phyloP scores from a whole-genome alignment of 2,797 vertebrate species.

The Argya squamiceps region DNA sequence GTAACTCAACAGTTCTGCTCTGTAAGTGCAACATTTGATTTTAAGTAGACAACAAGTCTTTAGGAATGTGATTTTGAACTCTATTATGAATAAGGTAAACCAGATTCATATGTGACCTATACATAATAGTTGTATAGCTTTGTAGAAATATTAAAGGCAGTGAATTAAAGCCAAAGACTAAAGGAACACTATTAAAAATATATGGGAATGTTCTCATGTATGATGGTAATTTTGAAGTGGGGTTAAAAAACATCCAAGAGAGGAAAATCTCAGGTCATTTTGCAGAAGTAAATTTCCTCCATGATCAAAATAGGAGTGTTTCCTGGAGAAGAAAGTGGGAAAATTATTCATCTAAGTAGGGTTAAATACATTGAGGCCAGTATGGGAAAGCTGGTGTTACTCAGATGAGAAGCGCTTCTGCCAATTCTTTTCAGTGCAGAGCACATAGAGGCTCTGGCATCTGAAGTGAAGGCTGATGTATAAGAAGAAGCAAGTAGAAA shows the following conservation, averaged over 20 bases:
- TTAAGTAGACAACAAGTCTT: not conserved
- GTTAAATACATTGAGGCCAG: not conserved
- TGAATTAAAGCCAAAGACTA: not conserved
- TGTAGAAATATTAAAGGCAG: not conserved
- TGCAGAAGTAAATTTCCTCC: not conserved
- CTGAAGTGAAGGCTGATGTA: not conserved
- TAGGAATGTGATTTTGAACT: not conserved
- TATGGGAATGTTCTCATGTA: not conserved
- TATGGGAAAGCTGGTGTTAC: not conserved
- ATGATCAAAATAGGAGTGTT: not conserved
- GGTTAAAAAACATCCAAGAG: not conserved
- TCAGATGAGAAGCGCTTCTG: not conserved
- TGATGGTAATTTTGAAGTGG: not conserved
- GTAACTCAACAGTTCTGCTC: not conserved
- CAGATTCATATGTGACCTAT: not conserved
- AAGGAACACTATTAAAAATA: not conserved
- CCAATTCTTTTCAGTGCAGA: not conserved
- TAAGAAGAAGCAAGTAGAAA: not conserved
- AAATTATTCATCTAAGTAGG: not conserved
- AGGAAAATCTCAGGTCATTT: not conserved
- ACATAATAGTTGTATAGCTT: not conserved
- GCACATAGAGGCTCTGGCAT: not conserved
- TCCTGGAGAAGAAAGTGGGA: not conserved
- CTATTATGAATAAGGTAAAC: not conserved
- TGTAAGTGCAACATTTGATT: not conserved